A percentile compares a stretch with the other conserved stretches of the same genome.
These are phyloP conservation scores for Chaunax sp. DNA, from an alignment of 2,797 vertebrate genomes.

Conservation along the genomic window DNA sequence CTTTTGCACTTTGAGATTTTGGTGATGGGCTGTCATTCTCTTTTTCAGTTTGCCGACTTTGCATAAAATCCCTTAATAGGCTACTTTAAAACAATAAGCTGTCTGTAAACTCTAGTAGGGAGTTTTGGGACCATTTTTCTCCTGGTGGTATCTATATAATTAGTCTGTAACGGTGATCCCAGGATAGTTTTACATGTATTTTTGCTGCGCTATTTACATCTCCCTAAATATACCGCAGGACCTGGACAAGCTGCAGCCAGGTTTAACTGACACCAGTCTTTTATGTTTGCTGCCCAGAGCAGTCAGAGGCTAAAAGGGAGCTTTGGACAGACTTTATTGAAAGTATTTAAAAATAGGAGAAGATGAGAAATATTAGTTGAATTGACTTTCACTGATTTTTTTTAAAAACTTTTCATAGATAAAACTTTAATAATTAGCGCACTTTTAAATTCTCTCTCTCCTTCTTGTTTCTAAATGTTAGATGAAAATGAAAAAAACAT, in stretches of 20 bases:
- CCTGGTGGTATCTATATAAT: constrained; percentile 47
- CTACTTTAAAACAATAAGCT: neutral
- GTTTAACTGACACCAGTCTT: constrained; percentile 44
- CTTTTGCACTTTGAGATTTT: constrained; percentile 42
- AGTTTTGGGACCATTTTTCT: constrained; percentile 40
- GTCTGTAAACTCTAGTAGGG: constrained; percentile 8
- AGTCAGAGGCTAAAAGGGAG: constrained; percentile 23
- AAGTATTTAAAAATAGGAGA: neutral
- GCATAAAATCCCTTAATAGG: constrained; percentile 15
- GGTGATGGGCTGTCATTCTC: constrained; percentile 61
- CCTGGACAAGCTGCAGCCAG: constrained; percentile 23
- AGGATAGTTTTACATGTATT: constrained; percentile 72
- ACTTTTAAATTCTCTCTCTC: neutral
- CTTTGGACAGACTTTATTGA: constrained; percentile 8
- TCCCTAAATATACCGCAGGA: constrained; percentile 74
- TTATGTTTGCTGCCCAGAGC: constrained; percentile 48
- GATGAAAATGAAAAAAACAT: constrained; percentile 21
- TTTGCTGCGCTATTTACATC: constrained; percentile 76
- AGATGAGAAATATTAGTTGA: constrained; percentile 1
- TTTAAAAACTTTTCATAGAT: neutral
- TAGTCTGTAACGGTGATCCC: constrained; percentile 51
- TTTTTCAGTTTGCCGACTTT: no score
- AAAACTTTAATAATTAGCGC: no score
- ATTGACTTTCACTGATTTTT: neutral
- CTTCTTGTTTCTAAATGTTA: neutral